Base-by-base conservation (phyloP, 2,113 vertebrate genomes). In the Cyphomyrus discorhynchus region DNA sequence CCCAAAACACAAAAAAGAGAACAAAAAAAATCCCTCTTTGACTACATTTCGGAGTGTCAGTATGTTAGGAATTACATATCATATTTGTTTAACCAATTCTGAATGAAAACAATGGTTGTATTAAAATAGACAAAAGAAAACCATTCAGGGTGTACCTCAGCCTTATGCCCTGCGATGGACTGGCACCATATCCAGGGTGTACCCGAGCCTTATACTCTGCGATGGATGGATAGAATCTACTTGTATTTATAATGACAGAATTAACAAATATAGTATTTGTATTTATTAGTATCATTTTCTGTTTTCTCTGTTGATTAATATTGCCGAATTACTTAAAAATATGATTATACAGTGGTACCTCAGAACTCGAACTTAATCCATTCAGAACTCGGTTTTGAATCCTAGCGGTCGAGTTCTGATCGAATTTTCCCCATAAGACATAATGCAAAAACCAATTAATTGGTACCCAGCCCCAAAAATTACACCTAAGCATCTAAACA, bases 11-110 rank as follows among this genome's bases (percentile, higher is more conserved):
- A 94, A 77, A 77, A 39, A 77, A 56, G 50, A 74, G 3, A 74
- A 74, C 27, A 74, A 74, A 93, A 95, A 92, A 93, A 93, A 93
- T 93, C 93, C 90, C 91, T 90, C 80, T 91, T 90, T 89, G 88
- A 47, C 7, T 9, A 47, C 42, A 50, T 47, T 85, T 47, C n/a
- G 8, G 42, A 24, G 24, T 24, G 83, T 85, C 45, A 85, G 47
- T n/a, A 24, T 85, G 7, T 77, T 45, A 85, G 42, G 24, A 85
- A n/a, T 39, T 85, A 24, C 24, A 85, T 8, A 84, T 47, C 39
- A 3, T 84, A 45, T 84, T 24, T 45, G 42, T 45, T 84, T 46
- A 84, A 84, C 42, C 39, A n/a, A 3, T n/a, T 85, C 42, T 3
- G 17, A 47, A n/a, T 47, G 42, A 42, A 46, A 84, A 84, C 42